Base-by-base conservation (phyloP, 2,113 vertebrate genomes). In the Anguilla rostrata region DNA sequence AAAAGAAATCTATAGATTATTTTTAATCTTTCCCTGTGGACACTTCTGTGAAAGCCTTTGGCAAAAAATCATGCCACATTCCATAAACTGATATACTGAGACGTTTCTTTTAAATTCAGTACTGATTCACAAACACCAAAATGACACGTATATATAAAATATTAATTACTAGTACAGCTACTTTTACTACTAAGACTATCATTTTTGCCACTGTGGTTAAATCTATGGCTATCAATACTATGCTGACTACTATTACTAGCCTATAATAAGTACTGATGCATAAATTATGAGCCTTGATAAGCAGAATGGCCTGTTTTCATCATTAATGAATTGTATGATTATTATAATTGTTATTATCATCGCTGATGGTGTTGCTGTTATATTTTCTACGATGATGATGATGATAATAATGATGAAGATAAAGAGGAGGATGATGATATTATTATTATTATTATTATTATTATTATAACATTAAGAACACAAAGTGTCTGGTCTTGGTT, bases 401-500 rank as follows among this genome's bases (percentile, higher is more conserved):
- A 12, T 53, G 49, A 53, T 53, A 14, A 53, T 53, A 11, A 0
- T 53, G 12, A 53, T 53, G 12, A 53, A 11, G 12, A 53, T 53
- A 14, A 46, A 6, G 9, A 1, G 4, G 9, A 46, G 4, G 9
- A 46, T 46, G 9, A 46, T 46, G 9, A 46, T 46, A 46, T 46
- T 46, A 9, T 46, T 6, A 46, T 46, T 5, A 14, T 66, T 66
- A 66, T 66, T 20, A 66, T 57, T 60, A 60, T 78, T 84, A 87
- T 84, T 53, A 89, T 79, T 29, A 43, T 90, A 87, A 91, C 89
- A 66, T 53, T 83, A 79, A 84, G 75, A 63, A 81, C 86, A 84
- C 86, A 84, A 82, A 11, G 86, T 82, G 87, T 89, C 90, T 87
- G 86, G 89, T 88, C 49, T 86, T 60, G 81, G n/a, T 57, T 81